phyloP scores from a whole-genome alignment of 2,888 invertebrate genomes.

The Baronia brevicornis region DNA sequence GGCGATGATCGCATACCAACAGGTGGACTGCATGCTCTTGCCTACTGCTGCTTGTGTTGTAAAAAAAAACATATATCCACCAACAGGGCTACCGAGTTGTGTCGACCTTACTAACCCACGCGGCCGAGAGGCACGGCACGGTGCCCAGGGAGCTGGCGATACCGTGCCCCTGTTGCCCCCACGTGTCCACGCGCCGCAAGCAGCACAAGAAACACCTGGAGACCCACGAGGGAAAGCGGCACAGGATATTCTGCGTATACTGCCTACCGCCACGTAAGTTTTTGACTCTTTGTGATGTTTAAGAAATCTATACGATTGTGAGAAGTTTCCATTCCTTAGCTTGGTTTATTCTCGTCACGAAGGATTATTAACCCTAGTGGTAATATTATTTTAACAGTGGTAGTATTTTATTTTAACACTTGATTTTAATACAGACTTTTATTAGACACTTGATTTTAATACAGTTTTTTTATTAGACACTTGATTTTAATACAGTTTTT shows the following conservation, averaged over 20 bases:
- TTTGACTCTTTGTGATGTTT: neutral
- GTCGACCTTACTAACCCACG: slow-evolving; percentile 50
- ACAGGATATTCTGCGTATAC: slow-evolving; percentile 58
- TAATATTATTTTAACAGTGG: too few species aligned
- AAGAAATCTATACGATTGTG: too few species aligned
- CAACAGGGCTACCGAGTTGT: slow-evolving; percentile 60
- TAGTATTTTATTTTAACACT: too few species aligned
- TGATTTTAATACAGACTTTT: too few species aligned
- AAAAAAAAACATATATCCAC: neutral
- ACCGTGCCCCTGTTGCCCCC: slow-evolving; percentile 64
- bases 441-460: too few species aligned
- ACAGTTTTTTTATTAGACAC: too few species aligned
- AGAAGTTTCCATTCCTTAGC: too few species aligned
- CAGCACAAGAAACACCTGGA: slow-evolving; percentile 61
- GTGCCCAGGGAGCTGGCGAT: slow-evolving; percentile 44
- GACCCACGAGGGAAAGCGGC: slow-evolving; percentile 41
- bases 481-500: too few species aligned
- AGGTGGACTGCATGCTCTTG: too few species aligned
- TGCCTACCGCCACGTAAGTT: slow-evolving; percentile 52
- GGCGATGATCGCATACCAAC: neutral
- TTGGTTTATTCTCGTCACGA: too few species aligned
- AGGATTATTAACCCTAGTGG: too few species aligned
- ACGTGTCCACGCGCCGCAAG: slow-evolving; percentile 55
- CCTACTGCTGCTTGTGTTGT: too few species aligned
- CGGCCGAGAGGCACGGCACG: slow-evolving; percentile 50